A percentile compares a stretch with the other conserved stretches of the same genome.
Evolutionary conservation across 2,113 vertebrate species (phyloP).

Genomic region (Cairina moschata): DNA sequence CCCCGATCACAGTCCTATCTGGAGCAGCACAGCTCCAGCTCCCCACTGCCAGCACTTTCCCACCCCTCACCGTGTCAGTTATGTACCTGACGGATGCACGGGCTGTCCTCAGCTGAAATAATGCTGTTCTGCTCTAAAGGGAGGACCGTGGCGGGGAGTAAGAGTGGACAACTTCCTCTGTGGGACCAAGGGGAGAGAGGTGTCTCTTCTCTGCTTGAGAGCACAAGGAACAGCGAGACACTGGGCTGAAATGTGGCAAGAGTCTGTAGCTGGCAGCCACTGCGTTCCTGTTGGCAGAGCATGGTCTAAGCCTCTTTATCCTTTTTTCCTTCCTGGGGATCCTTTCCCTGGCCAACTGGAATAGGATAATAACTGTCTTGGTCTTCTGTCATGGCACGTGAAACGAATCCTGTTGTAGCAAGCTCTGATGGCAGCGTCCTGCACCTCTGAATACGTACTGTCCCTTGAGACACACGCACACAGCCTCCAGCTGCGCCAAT

Average conservation of each 20-base stretch:
- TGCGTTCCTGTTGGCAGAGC: background rate
- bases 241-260: background rate
- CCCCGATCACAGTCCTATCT: background rate
- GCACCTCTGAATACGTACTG: background rate
- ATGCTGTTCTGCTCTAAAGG: background rate
- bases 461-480: background rate
- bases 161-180: background rate
- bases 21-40: background rate
- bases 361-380: background rate
- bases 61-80: accelerated
- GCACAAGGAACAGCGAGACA: background rate
- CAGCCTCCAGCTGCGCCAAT: background rate
- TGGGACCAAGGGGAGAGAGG: background rate
- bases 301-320: background rate
- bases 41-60: background rate
- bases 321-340: background rate
- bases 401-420: background rate
- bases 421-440: background rate
- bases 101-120: background rate
- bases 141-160: background rate
- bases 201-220: background rate
- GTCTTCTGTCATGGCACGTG: background rate
- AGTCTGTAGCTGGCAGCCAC: background rate
- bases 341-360: background rate
- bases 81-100: background rate